Evolutionary conservation across 2,797 vertebrate genomes (phyloP), one percentile per base, ranked within the genome.

Genomic region (Sebastes itinus): DNA sequence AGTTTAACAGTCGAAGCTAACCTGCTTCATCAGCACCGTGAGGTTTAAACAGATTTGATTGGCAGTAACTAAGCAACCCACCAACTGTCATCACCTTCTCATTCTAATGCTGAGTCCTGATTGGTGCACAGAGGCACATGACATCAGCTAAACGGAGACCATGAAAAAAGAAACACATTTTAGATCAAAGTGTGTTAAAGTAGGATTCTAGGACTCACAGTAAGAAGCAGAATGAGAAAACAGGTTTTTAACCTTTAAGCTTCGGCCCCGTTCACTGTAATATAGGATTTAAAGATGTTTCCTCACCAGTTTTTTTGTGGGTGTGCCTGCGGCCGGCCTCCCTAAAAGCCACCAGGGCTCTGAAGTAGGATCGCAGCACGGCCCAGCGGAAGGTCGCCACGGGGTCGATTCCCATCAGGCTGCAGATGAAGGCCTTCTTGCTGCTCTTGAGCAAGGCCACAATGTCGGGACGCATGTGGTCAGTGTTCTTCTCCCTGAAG

Each of bases 401-500:
- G 0, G 98, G 98, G 87, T 99, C 97, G 2, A 98, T 96, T 6
- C 98, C 97, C 66, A 99, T 99, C 96, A 99, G 97, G 20, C 97
- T 92, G 0, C 97, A 98, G 91, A 99, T 96, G 71, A 99, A 99
- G 75, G 97, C 96, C 2, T 95, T 98, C 75, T 93, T 95, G 92
- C 98, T 99, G 96, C 98, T 99, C 91, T 98, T 96, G 82, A 99
- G 94, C 84, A 99, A 96, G 22, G 97, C 97, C 25, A 99, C 98
- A 1, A 99, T 97, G 91, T 99, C 98, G 0, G 98, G 98, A 2
- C 98, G 97, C 98, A 99, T 98, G 91, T 99, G 98, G 88, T 99
- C 98, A 0, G 98, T 99, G 94, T 99, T 99, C 94, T 99, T 99
- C 95, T 99, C 98, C 49, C 98, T 95, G 92, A 99, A 99, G 95